phyloP scores from a whole-genome alignment of 2,888 invertebrate species.

The Allacma fusca region DNA sequence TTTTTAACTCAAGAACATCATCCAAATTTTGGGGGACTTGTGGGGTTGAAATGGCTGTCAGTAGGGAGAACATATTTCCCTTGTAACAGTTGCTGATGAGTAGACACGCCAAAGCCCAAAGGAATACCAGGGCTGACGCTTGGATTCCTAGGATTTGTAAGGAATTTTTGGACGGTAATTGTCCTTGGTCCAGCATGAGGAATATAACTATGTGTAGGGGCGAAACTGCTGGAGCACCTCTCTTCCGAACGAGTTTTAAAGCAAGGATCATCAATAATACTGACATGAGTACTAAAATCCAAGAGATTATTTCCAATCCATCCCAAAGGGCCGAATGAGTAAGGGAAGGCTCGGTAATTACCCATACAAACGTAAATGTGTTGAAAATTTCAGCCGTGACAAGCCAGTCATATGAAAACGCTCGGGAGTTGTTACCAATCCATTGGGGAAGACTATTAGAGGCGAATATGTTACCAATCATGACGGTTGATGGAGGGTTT shows the following conservation, averaged over 20 bases:
- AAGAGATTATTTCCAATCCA: background rate
- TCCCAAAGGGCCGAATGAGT: background rate
- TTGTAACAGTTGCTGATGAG: background rate
- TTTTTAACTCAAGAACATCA: background rate
- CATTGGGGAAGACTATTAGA: too few species aligned
- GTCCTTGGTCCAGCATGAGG: background rate
- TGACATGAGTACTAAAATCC: background rate
- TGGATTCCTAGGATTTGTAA: background rate
- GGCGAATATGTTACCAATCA: background rate
- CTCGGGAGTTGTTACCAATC: too few species aligned
- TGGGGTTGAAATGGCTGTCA: background rate
- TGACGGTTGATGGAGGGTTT: background rate
- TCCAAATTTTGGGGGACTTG: background rate
- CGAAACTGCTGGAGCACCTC: too few species aligned
- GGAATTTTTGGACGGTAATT: background rate
- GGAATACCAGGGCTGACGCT: background rate
- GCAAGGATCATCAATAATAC: background rate
- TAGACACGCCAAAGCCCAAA: background rate
- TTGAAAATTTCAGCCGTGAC: background rate
- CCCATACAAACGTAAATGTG: background rate
- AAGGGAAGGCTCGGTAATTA: background rate
- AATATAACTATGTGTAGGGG: background rate
- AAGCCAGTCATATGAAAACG: background rate
- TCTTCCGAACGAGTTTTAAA: too few species aligned
- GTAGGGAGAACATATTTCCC: background rate